Conservation (phyloP, 2,113 vertebrate species). For the Ptilorrhoa leucosticta region DNA sequence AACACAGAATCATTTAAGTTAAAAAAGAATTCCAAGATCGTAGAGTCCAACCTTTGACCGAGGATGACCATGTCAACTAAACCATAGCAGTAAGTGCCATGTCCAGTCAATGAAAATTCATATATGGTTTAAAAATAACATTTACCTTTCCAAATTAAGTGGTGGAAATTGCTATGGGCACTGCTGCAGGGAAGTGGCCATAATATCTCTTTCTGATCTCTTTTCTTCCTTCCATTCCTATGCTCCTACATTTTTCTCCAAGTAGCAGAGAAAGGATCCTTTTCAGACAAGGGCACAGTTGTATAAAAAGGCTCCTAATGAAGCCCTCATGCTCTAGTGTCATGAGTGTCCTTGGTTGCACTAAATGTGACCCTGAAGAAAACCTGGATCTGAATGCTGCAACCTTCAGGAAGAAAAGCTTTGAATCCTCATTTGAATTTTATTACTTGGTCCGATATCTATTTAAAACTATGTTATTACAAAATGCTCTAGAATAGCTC, state of each 20-base stretch:
- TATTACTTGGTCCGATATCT: neutral
- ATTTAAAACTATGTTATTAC: conserved; percentile 25
- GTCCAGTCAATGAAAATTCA: neutral
- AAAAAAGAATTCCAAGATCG: neutral
- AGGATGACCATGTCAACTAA: neutral
- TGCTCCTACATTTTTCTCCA: neutral
- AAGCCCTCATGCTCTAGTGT: neutral
- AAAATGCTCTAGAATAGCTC: conserved; percentile 19
- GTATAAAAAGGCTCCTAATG: neutral
- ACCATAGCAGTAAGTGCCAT: neutral
- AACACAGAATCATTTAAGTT: neutral
- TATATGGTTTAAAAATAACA: neutral
- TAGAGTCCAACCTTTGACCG: accelerated
- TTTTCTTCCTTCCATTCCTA: neutral
- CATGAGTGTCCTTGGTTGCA: neutral
- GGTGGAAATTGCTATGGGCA: neutral
- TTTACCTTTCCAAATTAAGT: neutral
- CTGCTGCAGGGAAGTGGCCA: neutral
- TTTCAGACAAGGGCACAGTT: neutral
- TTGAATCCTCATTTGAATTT: neutral
- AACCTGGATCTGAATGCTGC: neutral
- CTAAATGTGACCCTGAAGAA: neutral
- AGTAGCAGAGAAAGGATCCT: neutral
- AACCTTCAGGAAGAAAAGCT: neutral
- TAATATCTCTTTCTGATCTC: neutral